Base-by-base conservation (phyloP, 2,113 vertebrate species). In the Synodontis membranacea region DNA sequence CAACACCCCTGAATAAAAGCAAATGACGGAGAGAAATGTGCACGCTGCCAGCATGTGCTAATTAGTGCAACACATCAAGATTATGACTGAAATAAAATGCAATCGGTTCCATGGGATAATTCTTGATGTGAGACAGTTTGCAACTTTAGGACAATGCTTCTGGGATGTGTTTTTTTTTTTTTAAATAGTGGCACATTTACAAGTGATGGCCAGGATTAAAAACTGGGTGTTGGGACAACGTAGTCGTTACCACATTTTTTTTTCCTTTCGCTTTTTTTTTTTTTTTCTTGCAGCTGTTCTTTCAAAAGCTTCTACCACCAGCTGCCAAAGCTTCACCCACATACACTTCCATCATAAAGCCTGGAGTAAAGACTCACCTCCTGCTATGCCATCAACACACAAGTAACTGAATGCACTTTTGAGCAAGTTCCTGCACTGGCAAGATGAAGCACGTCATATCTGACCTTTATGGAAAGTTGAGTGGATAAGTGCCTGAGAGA, bases 1-100 rank as follows among this genome's bases (percentile, higher is more conserved):
- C 88, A 52, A 86, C 89, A n/a, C 87, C 86, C 81, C 89, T 90
- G 88, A 85, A 92, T 92, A 88, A 86, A 72, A 91, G 90, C 91
- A 93, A 93, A 94, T 91, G 93, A 93, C 90, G 80, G 91, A 88
- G 84, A 86, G 85, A 91, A 94, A 93, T 93, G 91, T 92, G 89
- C 88, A 90, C 89, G 89, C 84, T 93, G 92, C 92, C 91, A 93
- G 91, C 88, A 90, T 89, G 88, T 70, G 82, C 90, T 94, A 94
- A 95, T 95, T 94, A 94, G 91, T 90, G 91, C 89, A 89, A 87
- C 93, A 92, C 93, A 92, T 89, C 89, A 93, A 92, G 92, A 95
- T 94, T 94, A 94, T 92, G 92, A 94, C 93, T 92, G 91, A 94
- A 93, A 91, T 93, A 93, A 94, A 94, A 94, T 91, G 89, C 92